Conservation (phyloP, 2,888 invertebrate species). For the Yponomeuta plumbellus region DNA sequence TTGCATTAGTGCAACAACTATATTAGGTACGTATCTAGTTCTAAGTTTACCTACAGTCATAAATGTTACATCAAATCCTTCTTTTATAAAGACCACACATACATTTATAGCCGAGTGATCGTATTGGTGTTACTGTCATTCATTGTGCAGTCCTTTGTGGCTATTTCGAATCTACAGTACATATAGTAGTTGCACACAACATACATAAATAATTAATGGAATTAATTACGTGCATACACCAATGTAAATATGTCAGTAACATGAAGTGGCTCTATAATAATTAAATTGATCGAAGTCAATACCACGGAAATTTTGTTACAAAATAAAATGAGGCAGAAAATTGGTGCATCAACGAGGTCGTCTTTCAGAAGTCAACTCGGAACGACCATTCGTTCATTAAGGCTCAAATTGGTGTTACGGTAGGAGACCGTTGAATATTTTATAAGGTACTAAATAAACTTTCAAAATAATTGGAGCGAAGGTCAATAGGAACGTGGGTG, state of each 20-base stretch:
- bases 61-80: neutral
- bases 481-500: too few species aligned
- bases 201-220: neutral
- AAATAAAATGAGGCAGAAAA: neutral
- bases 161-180: neutral
- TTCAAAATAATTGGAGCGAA: neutral
- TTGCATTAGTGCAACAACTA: neutral
- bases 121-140: neutral
- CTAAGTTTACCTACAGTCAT: conserved; percentile 1
- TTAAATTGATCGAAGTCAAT: neutral
- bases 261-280: neutral
- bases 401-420: neutral
- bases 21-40: conserved; percentile 6
- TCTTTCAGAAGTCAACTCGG: neutral
- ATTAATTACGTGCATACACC: neutral
- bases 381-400: neutral
- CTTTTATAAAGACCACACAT: neutral
- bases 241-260: too few species aligned
- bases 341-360: neutral
- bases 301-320: neutral
- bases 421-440: neutral
- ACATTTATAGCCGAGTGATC: neutral
- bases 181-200: neutral
- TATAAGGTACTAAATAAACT: neutral
- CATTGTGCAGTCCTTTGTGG: neutral